Evolutionary conservation across 2,113 vertebrate genomes (phyloP).

Genomic region (Anas platyrhynchos): DNA sequence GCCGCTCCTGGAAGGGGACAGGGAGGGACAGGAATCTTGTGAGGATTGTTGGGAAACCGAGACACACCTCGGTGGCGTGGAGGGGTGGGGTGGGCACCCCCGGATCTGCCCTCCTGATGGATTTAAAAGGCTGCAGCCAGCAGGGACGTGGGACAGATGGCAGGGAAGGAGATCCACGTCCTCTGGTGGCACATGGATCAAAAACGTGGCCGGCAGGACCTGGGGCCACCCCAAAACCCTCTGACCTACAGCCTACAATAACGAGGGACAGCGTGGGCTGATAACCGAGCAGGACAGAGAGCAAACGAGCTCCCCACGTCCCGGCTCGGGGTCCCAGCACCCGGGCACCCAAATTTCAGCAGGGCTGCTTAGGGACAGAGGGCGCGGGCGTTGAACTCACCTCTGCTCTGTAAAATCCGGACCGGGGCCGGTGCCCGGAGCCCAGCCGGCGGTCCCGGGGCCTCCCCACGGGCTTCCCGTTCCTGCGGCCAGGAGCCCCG

Average conservation of each 20-base stretch:
- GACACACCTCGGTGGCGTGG: neutral
- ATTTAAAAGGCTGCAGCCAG: too few species aligned
- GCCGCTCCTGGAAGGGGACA: neutral
- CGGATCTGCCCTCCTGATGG: too few species aligned
- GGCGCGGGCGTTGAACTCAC: neutral
- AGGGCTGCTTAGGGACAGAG: neutral
- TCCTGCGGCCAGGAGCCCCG: too few species aligned
- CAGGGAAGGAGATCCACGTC: too few species aligned
- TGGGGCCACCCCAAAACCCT: neutral
- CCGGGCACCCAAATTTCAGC: neutral
- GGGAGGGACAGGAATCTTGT: neutral
- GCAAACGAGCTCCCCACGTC: neutral
- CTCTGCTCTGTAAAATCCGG: accelerated
- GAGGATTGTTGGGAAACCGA: neutral
- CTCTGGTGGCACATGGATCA: too few species aligned
- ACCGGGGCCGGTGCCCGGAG: neutral
- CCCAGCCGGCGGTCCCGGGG: neutral
- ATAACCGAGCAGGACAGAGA: accelerated
- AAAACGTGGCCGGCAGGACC: too few species aligned
- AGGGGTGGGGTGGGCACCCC: too few species aligned
- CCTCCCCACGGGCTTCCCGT: too few species aligned
- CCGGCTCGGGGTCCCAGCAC: neutral
- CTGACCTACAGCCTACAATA: neutral
- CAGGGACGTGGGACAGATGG: too few species aligned
- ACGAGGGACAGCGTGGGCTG: neutral